phyloP scores from a whole-genome alignment of 2,113 vertebrate genomes.

The Oostethus manadensis region DNA sequence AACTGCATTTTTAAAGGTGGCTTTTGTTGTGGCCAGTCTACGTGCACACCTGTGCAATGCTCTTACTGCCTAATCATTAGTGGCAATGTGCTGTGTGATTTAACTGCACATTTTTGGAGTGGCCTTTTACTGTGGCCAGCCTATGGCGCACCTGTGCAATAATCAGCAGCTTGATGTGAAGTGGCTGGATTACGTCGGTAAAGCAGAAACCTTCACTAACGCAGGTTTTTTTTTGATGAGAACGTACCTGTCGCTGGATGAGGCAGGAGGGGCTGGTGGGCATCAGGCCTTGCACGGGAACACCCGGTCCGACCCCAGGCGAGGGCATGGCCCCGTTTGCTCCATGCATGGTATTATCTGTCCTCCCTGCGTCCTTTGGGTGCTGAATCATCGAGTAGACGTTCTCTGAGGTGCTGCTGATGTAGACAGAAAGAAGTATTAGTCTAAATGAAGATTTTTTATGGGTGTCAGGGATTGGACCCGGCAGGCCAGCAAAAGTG shows the following conservation, averaged over 20 bases:
- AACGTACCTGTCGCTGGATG: slow-evolving; percentile 65
- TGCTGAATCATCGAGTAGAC: slow-evolving; percentile 74
- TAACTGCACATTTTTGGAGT: no score
- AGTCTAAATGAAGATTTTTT: background rate
- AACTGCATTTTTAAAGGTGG: no score
- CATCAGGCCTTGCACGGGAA: slow-evolving; percentile 62
- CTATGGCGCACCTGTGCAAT: no score
- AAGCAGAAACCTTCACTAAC: no score
- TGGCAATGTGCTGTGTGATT: no score
- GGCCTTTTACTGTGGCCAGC: no score
- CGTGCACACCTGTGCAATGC: no score
- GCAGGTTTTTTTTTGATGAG: no score
- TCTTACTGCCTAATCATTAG: no score
- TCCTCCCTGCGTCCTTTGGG: slow-evolving; percentile 51
- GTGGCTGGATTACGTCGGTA: no score
- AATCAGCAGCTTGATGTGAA: no score
- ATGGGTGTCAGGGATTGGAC: background rate
- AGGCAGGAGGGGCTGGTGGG: slow-evolving; percentile 59
- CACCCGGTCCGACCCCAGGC: slow-evolving; percentile 39
- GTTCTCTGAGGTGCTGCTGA: slow-evolving; percentile 66
- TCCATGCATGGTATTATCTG: slow-evolving; percentile 43
- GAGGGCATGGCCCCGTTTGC: slow-evolving; percentile 51
- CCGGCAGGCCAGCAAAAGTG: background rate
- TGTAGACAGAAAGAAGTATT: background rate
- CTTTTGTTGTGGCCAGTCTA: no score